Conservation (phyloP, 2,888 invertebrate species). For the Trichacis sp. region DNA sequence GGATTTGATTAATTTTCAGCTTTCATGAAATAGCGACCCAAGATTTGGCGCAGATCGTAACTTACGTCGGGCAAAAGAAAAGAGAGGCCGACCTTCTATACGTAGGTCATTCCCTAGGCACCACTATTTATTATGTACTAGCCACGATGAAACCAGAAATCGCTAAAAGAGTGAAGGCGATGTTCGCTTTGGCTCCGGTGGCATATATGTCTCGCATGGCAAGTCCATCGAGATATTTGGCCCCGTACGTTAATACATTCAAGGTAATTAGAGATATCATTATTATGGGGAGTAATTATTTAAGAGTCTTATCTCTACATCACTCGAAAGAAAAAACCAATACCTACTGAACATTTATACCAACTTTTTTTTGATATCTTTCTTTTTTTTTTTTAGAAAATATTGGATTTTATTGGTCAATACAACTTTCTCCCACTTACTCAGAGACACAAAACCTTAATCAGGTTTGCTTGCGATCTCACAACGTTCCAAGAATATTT, state of each 20-base stretch:
- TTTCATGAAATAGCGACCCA: constrained; percentile 90
- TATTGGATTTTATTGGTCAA: neutral
- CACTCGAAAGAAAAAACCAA: too few species aligned
- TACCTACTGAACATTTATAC: too few species aligned
- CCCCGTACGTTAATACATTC: constrained; percentile 75
- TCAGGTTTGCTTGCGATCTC: neutral
- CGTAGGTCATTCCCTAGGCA: constrained; percentile 71
- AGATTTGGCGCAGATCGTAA: constrained; percentile 82
- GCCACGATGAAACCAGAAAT: constrained; percentile 78
- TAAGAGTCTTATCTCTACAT: too few species aligned
- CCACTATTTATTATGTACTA: constrained; percentile 80
- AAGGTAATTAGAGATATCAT: too few species aligned
- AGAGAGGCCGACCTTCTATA: too few species aligned
- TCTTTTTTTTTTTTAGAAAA: neutral
- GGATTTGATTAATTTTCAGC: constrained; percentile 75
- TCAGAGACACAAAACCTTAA: neutral
- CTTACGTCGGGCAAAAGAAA: constrained; percentile 65
- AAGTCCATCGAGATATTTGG: constrained; percentile 77
- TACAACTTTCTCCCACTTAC: neutral
- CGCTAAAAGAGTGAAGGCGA: constrained; percentile 75
- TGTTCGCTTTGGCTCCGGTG: constrained; percentile 77
- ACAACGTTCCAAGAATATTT: neutral
- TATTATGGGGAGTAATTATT: too few species aligned
- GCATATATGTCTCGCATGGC: constrained; percentile 76
- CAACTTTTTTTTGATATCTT: too few species aligned